These are phyloP conservation scores for Macquaria ambigua DNA, from an alignment of 2,113 vertebrate species.

Conservation along the genomic window DNA sequence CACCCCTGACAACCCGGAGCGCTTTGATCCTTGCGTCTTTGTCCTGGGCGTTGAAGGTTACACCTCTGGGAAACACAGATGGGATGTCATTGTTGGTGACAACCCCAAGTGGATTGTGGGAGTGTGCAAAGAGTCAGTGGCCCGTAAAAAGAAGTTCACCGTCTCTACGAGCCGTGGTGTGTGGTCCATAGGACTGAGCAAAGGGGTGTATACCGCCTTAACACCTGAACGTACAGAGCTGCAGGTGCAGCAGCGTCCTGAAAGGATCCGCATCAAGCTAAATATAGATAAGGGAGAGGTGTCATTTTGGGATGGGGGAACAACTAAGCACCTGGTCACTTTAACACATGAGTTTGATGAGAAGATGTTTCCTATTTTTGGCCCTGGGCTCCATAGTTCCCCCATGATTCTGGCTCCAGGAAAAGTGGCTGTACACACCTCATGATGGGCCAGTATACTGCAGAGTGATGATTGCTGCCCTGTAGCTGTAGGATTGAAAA, in stretches of 20 bases:
- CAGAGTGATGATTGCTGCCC: neutral
- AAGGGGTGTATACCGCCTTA: constrained; percentile 75
- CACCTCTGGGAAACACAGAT: constrained; percentile 81
- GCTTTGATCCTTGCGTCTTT: constrained; percentile 85
- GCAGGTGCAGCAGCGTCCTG: constrained; percentile 62
- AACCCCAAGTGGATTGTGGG: constrained; percentile 84
- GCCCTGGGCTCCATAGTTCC: constrained; percentile 80
- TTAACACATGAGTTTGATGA: constrained; percentile 80
- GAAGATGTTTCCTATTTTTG: constrained; percentile 84
- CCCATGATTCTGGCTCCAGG: constrained; percentile 73
- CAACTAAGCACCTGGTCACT: constrained; percentile 73
- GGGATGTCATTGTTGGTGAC: constrained; percentile 83
- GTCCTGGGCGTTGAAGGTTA: constrained; percentile 82
- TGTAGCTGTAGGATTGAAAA: neutral
- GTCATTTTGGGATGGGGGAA: constrained; percentile 79
- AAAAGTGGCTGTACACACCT: constrained; percentile 78
- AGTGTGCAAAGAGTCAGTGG: constrained; percentile 79
- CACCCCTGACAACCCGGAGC: constrained; percentile 78
- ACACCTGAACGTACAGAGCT: constrained; percentile 69
- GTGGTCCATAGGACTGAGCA: constrained; percentile 83
- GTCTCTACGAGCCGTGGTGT: constrained; percentile 79
- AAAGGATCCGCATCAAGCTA: constrained; percentile 77
- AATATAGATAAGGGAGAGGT: constrained; percentile 80
- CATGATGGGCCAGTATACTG: constrained; percentile 37
- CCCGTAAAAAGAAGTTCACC: constrained; percentile 83